Base-by-base conservation (phyloP, 2,113 vertebrate species). In the Oryzias celebensis region DNA sequence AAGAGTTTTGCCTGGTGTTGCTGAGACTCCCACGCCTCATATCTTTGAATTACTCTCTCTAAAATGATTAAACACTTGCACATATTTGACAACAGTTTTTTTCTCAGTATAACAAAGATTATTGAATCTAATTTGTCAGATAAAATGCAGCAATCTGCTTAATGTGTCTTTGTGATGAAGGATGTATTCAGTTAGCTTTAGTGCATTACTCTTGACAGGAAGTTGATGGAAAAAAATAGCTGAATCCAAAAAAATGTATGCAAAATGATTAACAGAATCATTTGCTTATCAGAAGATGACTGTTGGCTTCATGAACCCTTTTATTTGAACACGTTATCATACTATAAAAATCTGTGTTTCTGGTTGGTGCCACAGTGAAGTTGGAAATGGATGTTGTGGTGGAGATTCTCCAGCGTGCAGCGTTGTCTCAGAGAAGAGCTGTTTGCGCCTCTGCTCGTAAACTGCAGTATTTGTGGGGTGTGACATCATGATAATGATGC, bases 21-120 rank as follows among this genome's bases (percentile, higher is more conserved):
- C 62, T 59, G 47, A 54, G 28, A 69, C 31, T 50, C 58, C n/a
- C 68, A 41, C 44, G 45, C 24, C 61, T 47, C 44, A 28, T 18
- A 68, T 52, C 45, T 80, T 68, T 80, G 58, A 28, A 65, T 80
- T 77, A 58, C 60, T 80, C 65, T 68, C 50, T 72, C 60, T 78
- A 68, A 36, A 88, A 89, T 90, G 54, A 23, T 70, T 15, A 76
- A 81, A 62, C 53, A 56, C 61, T 80, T 20, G 55, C 57, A 64
- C 45, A 62, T 65, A 22, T 52, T 65, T 80, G 36, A 75, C 52
- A 62, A 72, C 70, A 47, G 44, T 74, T 78, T 70, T 7, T 67
- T 68, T 26, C 55, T 58, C 17, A 62, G 59, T 4, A 49, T 48
- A 8, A 22, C 3, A 1, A 73, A 56, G 56, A 23, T 26, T 65